phyloP scores from a whole-genome alignment of 2,113 vertebrate genomes.

The Leptocoma aspasia region DNA sequence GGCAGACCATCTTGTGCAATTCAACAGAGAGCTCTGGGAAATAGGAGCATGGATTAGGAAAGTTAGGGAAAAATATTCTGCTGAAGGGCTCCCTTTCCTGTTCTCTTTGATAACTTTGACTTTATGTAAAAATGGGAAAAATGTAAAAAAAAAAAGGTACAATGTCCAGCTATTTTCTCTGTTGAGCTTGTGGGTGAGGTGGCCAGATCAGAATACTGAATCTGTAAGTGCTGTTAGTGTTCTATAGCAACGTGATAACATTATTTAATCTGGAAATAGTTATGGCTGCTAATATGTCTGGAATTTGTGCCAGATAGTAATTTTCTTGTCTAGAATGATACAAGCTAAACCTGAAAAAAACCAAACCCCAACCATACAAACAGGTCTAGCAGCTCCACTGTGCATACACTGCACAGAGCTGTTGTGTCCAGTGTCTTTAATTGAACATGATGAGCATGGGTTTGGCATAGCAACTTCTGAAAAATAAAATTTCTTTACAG shows the following conservation, averaged over 20 bases:
- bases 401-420: neutral
- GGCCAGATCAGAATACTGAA: slow-evolving; percentile 75
- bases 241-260: slow-evolving; percentile 77
- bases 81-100: slow-evolving; percentile 24
- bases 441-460: neutral
- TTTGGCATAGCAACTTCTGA: neutral
- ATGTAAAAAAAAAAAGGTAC: too few species aligned
- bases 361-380: neutral
- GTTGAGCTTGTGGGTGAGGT: slow-evolving; percentile 75
- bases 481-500: neutral
- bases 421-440: neutral
- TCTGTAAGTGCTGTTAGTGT: slow-evolving; percentile 71
- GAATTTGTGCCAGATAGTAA: slow-evolving; percentile 68
- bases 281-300: slow-evolving; percentile 74
- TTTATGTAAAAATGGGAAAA: slow-evolving; percentile 71
- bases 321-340: slow-evolving; percentile 36
- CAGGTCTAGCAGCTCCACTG: neutral
- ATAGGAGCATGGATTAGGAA: neutral
- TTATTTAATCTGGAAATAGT: slow-evolving; percentile 77
- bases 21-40: neutral
- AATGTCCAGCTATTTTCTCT: slow-evolving; percentile 68
- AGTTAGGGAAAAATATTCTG: neutral
- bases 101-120: slow-evolving; percentile 53
- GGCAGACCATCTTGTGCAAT: neutral
- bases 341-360: neutral